Evolutionary conservation across 2,113 vertebrate genomes (phyloP).

Genomic region (Zonotrichia leucophrys): DNA sequence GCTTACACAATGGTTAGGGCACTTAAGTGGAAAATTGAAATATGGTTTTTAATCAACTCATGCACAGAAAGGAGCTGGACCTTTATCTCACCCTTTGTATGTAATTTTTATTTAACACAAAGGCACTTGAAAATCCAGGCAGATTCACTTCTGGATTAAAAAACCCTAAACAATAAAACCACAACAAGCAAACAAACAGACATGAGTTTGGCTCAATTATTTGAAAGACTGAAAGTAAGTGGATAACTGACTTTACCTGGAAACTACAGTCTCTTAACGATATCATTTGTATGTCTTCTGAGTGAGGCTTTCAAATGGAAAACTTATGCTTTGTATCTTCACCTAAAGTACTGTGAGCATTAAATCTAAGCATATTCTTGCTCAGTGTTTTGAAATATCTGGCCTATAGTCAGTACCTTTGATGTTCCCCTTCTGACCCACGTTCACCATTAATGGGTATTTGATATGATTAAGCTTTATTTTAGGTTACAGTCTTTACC

Average conservation of each 20-base stretch:
- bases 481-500: background rate
- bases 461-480: background rate
- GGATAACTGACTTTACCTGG: background rate
- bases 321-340: background rate
- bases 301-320: background rate
- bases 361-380: background rate
- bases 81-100: background rate
- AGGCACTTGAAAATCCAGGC: background rate
- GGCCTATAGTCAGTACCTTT: background rate
- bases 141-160: background rate
- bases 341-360: background rate
- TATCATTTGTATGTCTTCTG: background rate
- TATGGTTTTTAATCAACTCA: slow-evolving; percentile 27
- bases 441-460: background rate
- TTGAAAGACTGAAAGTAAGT: background rate
- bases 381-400: background rate
- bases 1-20: background rate
- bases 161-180: background rate
- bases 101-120: background rate
- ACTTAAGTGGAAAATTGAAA: slow-evolving; percentile 59
- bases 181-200: background rate
- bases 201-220: background rate
- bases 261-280: background rate
- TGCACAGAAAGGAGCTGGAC: background rate
- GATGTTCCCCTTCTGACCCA: background rate